A percentile compares a stretch with the other conserved stretches of the same genome.
Evolutionary conservation across 2,888 invertebrate genomes (phyloP).

Genomic region (Caenorhabditis auriculariae): DNA sequence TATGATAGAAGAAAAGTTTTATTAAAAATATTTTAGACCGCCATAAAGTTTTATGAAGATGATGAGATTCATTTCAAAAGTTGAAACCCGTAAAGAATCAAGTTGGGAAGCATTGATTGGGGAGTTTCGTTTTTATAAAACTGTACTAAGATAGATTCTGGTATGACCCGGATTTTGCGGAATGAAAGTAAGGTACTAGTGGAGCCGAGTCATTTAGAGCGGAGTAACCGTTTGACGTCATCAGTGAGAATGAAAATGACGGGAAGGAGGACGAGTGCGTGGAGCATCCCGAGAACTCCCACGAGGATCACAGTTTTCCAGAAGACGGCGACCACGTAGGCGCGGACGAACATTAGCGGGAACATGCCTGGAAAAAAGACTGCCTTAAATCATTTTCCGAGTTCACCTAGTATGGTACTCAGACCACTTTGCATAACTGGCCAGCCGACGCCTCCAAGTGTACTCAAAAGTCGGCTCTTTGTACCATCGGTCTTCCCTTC

Average conservation of each 20-base stretch:
- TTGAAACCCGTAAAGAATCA: no score
- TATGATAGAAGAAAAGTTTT: no score
- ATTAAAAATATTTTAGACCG: no score
- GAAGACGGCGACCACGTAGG: constrained; percentile 61
- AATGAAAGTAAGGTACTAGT: neutral
- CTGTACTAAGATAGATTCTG: no score
- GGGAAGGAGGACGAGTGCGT: constrained; percentile 57
- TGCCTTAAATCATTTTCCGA: neutral
- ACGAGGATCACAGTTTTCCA: constrained; percentile 61
- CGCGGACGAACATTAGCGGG: constrained; percentile 58
- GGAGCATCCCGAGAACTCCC: constrained; percentile 53
- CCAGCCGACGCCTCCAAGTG: constrained; percentile 59
- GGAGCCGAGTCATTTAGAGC: constrained; percentile 1
- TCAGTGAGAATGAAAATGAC: constrained; percentile 52
- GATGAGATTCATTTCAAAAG: no score
- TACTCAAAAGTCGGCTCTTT: constrained; percentile 50
- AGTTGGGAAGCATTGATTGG: no score
- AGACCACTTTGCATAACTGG: constrained; percentile 59
- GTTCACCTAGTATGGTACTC: constrained; percentile 44
- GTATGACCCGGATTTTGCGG: no score
- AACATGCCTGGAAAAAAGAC: constrained; percentile 45
- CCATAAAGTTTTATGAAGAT: no score
- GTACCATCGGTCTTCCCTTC: constrained; percentile 25
- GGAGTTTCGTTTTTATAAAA: no score
- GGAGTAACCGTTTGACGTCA: constrained; percentile 33